phyloP scores from a whole-genome alignment of 2,113 vertebrate species.

The Tiliqua scincoides region DNA sequence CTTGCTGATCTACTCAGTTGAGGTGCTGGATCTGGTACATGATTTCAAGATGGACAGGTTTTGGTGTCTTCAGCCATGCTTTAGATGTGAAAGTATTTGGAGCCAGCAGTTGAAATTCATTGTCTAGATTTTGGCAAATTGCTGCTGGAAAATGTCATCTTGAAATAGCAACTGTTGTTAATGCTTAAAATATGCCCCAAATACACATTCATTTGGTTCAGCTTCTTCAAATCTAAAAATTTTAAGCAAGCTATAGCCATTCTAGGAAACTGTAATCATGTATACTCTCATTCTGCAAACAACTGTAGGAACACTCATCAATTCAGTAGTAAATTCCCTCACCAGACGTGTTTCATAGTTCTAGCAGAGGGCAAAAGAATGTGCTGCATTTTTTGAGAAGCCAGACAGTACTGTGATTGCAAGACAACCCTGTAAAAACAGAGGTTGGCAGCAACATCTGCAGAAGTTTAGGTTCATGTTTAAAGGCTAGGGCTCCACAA shows the following conservation, averaged over 20 bases:
- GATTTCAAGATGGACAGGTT: neutral
- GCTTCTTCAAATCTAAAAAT: neutral
- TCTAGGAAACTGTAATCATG: neutral
- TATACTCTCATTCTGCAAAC: neutral
- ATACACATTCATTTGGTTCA: neutral
- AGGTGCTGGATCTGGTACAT: neutral
- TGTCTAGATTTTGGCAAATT: neutral
- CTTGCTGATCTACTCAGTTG: neutral
- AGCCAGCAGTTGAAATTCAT: neutral
- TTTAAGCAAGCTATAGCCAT: neutral
- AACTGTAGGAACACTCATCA: neutral
- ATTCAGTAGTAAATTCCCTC: neutral
- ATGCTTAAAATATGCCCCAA: neutral
- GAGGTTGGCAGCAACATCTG: neutral
- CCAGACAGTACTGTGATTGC: neutral
- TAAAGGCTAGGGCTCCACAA: neutral
- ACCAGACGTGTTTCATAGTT: neutral
- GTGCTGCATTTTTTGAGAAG: neutral
- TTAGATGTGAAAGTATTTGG: neutral
- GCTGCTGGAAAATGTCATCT: constrained; percentile 2
- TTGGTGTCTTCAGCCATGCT: neutral
- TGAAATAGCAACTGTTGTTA: neutral
- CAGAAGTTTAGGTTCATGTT: neutral
- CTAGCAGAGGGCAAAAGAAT: neutral
- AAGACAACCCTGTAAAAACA: neutral